These are phyloP conservation scores for Drosophila simulans DNA, from an alignment of 1,140 invertebrate genomes.

Conservation along the genomic window DNA sequence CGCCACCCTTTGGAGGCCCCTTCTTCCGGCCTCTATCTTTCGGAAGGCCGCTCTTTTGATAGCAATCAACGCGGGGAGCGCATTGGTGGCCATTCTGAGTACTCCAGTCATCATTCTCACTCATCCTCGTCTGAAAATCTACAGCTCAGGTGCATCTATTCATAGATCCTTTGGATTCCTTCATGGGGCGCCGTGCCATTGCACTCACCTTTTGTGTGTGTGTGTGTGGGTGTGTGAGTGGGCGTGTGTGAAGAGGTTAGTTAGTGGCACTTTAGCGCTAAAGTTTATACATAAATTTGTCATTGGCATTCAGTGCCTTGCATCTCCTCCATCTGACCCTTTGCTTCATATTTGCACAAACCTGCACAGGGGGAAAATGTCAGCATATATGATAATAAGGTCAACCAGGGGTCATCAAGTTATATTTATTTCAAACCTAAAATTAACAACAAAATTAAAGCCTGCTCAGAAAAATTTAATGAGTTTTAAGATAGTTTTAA, in stretches of 20 bases:
- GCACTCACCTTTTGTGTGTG: conserved; percentile 54
- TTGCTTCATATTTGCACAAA: conserved; percentile 9
- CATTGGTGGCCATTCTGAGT: conserved; percentile 59
- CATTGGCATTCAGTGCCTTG: conserved; percentile 73
- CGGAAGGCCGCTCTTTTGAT: conserved; percentile 67
- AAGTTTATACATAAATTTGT: conserved; percentile 82
- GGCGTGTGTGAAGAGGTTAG: conserved; percentile 62
- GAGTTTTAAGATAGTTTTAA: no score
- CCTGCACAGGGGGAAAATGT: conserved; percentile 10
- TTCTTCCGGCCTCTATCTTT: conserved; percentile 13
- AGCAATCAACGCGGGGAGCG: conserved; percentile 75
- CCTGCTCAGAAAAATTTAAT: no score
- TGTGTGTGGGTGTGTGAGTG: conserved; percentile 1
- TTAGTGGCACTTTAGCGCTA: conserved; percentile 80
- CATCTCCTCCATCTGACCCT: conserved; percentile 14
- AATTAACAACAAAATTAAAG: background rate
- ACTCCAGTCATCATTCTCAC: conserved; percentile 21
- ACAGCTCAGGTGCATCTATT: conserved; percentile 54
- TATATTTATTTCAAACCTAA: background rate
- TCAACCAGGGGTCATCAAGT: background rate
- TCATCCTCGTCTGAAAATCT: conserved; percentile 26
- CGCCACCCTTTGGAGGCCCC: background rate
- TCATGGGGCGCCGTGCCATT: conserved; percentile 77
- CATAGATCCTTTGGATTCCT: conserved; percentile 65
- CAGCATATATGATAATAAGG: background rate